A percentile compares a stretch with the other conserved stretches of the same genome.
These are phyloP conservation scores for Aegotheles bennettii DNA, from an alignment of 2,113 vertebrate species.

Conservation along the genomic window DNA sequence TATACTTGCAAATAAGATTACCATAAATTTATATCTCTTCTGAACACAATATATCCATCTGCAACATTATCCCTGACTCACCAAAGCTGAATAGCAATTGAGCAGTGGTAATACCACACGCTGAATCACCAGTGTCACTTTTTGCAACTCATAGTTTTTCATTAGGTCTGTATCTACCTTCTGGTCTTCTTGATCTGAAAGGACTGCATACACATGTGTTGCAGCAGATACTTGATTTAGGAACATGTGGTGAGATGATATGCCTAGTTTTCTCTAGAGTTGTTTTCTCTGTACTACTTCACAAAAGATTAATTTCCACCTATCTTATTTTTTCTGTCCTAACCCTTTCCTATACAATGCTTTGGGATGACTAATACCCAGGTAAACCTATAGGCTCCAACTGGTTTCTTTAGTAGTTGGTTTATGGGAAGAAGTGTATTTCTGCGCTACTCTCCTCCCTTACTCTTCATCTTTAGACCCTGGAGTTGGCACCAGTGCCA, in stretches of 20 bases:
- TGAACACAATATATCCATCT: not conserved
- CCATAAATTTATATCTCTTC: not conserved
- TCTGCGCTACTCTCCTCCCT: not conserved
- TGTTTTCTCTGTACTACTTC: not conserved
- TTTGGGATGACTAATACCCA: not conserved
- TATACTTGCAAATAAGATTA: not conserved
- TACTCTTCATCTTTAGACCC: not conserved
- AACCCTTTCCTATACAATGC: not conserved
- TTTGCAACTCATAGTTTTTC: not conserved
- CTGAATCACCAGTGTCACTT: not conserved
- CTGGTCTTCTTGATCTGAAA: not conserved
- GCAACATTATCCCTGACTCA: not conserved
- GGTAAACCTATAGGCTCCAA: not conserved
- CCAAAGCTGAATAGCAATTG: not conserved
- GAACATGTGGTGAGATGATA: not conserved
- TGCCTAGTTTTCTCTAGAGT: not conserved
- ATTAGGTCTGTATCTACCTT: not conserved
- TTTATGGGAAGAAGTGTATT: not conserved
- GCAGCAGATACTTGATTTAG: not conserved
- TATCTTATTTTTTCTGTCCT: not conserved
- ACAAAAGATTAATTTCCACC: not conserved
- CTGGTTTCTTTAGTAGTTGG: not conserved
- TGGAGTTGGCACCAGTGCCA: not conserved
- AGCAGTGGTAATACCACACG: not conserved
- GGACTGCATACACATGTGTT: not conserved